A percentile compares a stretch with the other conserved stretches of the same genome.
Conservation (phyloP, 2,888 invertebrate species). For the Lepetodrilus schrolli region DNA sequence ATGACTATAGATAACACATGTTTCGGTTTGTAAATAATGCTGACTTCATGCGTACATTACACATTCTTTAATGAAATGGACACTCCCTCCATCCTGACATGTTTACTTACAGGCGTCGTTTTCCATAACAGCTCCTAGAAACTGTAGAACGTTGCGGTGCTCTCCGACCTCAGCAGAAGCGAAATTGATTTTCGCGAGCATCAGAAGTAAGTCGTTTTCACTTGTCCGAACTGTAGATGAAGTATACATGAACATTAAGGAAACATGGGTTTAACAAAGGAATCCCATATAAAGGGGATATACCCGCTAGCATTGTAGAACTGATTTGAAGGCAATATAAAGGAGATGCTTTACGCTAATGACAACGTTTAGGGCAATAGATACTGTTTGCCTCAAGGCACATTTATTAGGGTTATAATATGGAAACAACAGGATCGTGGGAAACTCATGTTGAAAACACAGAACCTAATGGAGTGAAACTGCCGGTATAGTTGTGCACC, state of each 20-base stretch:
- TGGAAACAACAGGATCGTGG: no score
- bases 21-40: no score
- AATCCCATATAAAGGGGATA: no score
- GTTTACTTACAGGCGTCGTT: slow-evolving; percentile 39
- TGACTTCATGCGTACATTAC: neutral
- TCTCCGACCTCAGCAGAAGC: slow-evolving; percentile 40
- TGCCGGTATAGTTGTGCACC: slow-evolving; percentile 36
- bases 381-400: neutral
- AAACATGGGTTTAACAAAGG: neutral
- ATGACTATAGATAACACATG: no score
- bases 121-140: slow-evolving; percentile 49
- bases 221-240: slow-evolving; percentile 37
- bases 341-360: no score
- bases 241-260: no score
- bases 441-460: no score
- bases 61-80: neutral
- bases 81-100: neutral
- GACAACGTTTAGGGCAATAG: neutral
- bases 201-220: slow-evolving; percentile 42
- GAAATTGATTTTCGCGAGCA: slow-evolving; percentile 56
- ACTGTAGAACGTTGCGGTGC: slow-evolving; percentile 45
- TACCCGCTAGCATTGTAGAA: no score
- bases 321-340: no score
- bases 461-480: no score
- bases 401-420: no score